Evolutionary conservation across 2,888 invertebrate species (phyloP).

Genomic region (Brachyptera putata): DNA sequence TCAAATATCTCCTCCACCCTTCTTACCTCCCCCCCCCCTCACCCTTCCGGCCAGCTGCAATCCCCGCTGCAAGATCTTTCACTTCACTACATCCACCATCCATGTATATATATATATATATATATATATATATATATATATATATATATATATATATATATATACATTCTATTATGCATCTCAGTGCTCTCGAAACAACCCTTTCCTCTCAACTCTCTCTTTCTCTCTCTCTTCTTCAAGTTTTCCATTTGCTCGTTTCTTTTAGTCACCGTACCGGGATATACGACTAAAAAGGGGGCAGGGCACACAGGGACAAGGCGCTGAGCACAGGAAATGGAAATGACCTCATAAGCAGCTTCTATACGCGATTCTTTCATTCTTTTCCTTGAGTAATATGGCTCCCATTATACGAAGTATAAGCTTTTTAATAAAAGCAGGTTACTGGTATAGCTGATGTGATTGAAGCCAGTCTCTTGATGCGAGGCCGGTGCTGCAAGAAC

Average conservation of each 20-base stretch:
- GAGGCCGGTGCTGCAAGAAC: slow-evolving; percentile 3
- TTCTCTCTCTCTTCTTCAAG: neutral
- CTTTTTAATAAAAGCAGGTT: slow-evolving; percentile 22
- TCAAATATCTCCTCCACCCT: neutral
- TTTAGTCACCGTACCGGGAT: neutral
- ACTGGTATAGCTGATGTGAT: neutral
- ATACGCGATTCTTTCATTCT: slow-evolving; percentile 22
- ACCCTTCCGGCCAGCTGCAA: slow-evolving; percentile 27
- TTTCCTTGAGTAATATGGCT: slow-evolving; percentile 20
- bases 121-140: too few relatives aligned
- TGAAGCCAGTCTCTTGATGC: slow-evolving; percentile 10
- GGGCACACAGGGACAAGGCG: neutral
- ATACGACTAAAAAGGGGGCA: too few relatives aligned
- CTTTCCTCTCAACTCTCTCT: too few relatives aligned
- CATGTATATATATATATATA: too few relatives aligned
- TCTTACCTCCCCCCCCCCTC: neutral
- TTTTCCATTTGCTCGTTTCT: slow-evolving; percentile 1
- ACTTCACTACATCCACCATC: too few relatives aligned
- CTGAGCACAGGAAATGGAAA: slow-evolving; percentile 24
- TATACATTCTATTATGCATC: neutral
- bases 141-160: too few relatives aligned
- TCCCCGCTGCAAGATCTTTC: slow-evolving; percentile 6
- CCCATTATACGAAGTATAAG: slow-evolving; percentile 16
- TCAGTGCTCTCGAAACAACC: slow-evolving; percentile 17
- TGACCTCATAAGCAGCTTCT: slow-evolving; percentile 24